Evolutionary conservation across 2,888 invertebrate genomes (phyloP).

Genomic region (Trachelus stipa): DNA sequence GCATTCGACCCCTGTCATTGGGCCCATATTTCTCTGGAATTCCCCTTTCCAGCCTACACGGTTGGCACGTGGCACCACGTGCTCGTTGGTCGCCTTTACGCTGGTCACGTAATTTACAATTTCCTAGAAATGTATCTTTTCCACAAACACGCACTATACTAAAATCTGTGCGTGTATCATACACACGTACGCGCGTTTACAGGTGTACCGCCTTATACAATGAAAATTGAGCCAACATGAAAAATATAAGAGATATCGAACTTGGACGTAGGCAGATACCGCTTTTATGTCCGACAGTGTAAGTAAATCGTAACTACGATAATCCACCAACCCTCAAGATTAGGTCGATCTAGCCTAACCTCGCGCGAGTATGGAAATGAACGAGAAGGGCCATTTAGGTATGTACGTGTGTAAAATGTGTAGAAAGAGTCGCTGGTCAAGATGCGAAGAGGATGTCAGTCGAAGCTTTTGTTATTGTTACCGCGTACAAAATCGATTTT

Average conservation of each 20-base stretch:
- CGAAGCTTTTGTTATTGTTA: neutral
- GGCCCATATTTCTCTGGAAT: conserved; percentile 48
- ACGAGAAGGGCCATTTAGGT: neutral
- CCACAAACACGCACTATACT: neutral
- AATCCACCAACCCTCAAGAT: neutral
- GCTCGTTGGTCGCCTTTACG: conserved; percentile 28
- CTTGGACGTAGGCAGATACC: neutral
- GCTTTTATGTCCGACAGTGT: neutral
- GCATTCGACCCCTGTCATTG: conserved; percentile 51
- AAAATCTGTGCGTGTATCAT: neutral
- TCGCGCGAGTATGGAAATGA: neutral
- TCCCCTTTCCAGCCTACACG: conserved; percentile 31
- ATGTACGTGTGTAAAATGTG: neutral
- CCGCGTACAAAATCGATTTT: conserved; percentile 1
- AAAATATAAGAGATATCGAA: neutral
- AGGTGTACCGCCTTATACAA: neutral
- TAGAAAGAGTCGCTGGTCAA: neutral
- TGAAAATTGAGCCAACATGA: neutral
- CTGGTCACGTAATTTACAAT: conserved; percentile 31
- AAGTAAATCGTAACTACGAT: neutral
- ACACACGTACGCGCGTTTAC: neutral
- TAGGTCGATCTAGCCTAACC: neutral
- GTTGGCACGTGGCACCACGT: conserved; percentile 47
- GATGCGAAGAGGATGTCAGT: neutral
- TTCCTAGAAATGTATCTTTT: conserved; percentile 24